phyloP scores from a whole-genome alignment of 2,797 vertebrate species.

The Crocidura indochinensis region DNA sequence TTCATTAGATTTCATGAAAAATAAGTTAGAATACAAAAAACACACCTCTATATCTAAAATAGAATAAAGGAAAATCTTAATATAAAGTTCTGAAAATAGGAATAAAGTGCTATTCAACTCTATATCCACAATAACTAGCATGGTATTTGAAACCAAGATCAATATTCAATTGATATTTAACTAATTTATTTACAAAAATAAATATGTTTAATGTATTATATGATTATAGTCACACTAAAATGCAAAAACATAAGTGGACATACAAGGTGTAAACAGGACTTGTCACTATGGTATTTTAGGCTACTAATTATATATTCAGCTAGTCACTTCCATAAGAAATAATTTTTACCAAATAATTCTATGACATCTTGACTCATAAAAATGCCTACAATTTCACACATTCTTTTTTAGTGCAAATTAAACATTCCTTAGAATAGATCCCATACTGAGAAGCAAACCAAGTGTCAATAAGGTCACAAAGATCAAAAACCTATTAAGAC shows the following conservation, averaged over 20 bases:
- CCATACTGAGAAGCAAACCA: too few relatives aligned
- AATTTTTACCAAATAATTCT: slow-evolving; percentile 4
- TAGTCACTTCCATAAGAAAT: neutral
- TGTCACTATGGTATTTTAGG: neutral
- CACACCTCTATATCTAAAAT: neutral
- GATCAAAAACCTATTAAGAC: too few relatives aligned
- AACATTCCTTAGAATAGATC: too few relatives aligned
- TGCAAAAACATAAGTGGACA: slow-evolving; percentile 30
- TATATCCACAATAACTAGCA: neutral
- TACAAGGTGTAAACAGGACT: neutral
- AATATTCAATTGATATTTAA: neutral
- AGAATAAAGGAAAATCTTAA: slow-evolving; percentile 43
- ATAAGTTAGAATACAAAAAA: slow-evolving; percentile 36
- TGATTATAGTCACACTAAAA: neutral
- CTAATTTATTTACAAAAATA: neutral
- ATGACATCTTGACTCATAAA: neutral
- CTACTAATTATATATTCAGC: neutral
- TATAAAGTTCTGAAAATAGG: neutral
- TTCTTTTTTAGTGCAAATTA: neutral
- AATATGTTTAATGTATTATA: slow-evolving; percentile 51
- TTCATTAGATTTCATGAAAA: neutral
- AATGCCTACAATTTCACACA: neutral
- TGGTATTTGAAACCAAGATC: neutral
- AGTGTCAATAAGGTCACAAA: too few relatives aligned
- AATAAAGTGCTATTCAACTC: neutral